These are phyloP conservation scores for Sebastes miniatus DNA, from an alignment of 2,797 vertebrate genomes.

Conservation along the genomic window DNA sequence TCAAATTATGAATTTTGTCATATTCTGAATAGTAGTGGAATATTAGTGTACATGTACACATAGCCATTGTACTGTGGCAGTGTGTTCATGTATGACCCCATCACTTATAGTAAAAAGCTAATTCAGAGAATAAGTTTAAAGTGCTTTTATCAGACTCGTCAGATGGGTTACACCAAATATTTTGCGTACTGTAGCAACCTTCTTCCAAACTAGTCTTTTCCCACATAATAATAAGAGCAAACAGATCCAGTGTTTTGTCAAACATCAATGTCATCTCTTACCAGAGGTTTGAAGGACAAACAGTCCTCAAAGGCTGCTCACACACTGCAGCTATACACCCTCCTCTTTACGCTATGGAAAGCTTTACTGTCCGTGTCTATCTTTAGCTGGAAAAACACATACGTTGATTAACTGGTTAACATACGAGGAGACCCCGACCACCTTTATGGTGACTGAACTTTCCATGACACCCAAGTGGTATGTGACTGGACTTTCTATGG, in stretches of 20 bases:
- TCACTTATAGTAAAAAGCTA: not conserved
- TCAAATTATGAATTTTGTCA: accelerated
- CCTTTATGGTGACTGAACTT: slow-evolving; percentile 24
- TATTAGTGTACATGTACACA: accelerated
- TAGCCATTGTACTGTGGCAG: not conserved
- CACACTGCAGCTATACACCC: not conserved
- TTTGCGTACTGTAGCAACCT: accelerated
- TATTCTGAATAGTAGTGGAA: too few relatives aligned
- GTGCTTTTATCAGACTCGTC: not conserved
- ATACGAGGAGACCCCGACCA: not conserved
- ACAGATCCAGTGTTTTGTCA: not conserved
- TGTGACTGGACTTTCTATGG: not conserved
- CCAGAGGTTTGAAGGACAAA: slow-evolving; percentile 1
- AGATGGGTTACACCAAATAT: not conserved
- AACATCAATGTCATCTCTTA: not conserved
- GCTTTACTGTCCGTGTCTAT: slow-evolving; percentile 4
- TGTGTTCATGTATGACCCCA: not conserved
- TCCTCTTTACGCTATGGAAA: not conserved
- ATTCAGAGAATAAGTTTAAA: not conserved
- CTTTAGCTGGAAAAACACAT: slow-evolving; percentile 56
- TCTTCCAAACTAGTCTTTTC: not conserved
- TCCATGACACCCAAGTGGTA: slow-evolving; percentile 40
- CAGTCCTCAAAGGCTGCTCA: not conserved
- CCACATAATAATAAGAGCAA: not conserved
- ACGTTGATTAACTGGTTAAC: slow-evolving; percentile 31